phyloP scores from a whole-genome alignment of 1,140 invertebrate genomes.

The Drosophila suzukii region DNA sequence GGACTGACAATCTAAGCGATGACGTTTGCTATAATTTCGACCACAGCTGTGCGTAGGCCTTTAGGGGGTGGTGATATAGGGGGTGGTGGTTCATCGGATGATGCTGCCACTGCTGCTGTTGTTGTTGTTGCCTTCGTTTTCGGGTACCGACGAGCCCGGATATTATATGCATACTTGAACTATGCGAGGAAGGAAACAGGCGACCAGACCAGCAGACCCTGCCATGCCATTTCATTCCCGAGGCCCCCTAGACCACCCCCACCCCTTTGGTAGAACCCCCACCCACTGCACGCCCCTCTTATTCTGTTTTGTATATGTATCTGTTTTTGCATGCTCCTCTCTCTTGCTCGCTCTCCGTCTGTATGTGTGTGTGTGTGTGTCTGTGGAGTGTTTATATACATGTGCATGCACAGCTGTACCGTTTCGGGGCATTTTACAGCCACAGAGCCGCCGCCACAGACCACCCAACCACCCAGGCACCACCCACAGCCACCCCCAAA shows the following conservation, averaged over 20 bases:
- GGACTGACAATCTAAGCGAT: constrained; percentile 18
- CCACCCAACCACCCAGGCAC: constrained; percentile 31
- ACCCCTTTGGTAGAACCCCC: not conserved
- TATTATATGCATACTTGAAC: constrained; percentile 83
- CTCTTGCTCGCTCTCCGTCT: constrained; percentile 24
- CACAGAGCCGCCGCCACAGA: constrained; percentile 54
- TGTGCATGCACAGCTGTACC: constrained; percentile 73
- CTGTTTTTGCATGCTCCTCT: constrained; percentile 67
- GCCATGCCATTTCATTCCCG: not conserved
- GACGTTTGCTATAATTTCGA: constrained; percentile 29
- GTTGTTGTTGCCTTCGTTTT: constrained; percentile 58
- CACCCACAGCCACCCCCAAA: constrained; percentile 30
- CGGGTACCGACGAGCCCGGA: constrained; percentile 73
- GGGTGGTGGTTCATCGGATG: constrained; percentile 38
- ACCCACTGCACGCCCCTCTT: not conserved
- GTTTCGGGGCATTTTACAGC: constrained; percentile 80
- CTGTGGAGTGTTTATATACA: constrained; percentile 63
- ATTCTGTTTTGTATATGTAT: constrained; percentile 75
- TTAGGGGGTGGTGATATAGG: constrained; percentile 6
- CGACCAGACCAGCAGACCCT: constrained; percentile 36
- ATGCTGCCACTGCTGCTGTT: constrained; percentile 33
- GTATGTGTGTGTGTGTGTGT: constrained; percentile 27
- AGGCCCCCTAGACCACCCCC: constrained; percentile 1
- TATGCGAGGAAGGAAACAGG: constrained; percentile 73
- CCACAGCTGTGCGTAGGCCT: constrained; percentile 63